Conservation (phyloP, 2,797 vertebrate genomes). For the Sebastes paucispinis region DNA sequence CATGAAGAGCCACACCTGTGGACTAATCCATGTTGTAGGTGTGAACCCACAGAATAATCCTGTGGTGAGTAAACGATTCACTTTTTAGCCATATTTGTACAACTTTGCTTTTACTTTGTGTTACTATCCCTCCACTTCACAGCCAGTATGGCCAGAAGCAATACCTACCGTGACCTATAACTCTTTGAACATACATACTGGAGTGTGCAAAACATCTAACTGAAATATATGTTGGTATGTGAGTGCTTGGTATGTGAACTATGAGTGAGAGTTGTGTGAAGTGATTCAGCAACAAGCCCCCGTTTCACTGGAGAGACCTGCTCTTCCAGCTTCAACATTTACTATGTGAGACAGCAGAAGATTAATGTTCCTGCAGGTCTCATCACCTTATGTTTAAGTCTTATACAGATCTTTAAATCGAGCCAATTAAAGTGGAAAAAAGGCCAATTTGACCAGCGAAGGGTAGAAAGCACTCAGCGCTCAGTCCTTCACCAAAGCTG, state of each 20-base stretch:
- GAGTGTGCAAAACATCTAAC: not conserved
- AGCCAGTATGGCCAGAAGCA: too few species aligned
- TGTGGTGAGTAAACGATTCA: not conserved
- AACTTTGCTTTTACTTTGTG: not conserved
- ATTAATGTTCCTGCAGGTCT: not conserved
- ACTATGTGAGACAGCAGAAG: not conserved
- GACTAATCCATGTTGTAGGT: not conserved
- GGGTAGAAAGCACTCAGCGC: not conserved
- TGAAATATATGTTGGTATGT: not conserved
- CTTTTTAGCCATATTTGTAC: not conserved
- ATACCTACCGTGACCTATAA: too few species aligned
- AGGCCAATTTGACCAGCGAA: not conserved
- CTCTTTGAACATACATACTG: not conserved
- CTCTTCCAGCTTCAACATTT: not conserved
- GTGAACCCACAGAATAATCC: not conserved
- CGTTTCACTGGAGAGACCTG: constrained; percentile 24
- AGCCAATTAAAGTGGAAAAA: not conserved
- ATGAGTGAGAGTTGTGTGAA: not conserved
- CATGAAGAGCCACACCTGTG: not conserved
- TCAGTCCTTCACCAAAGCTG: not conserved
- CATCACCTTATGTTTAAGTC: not conserved
- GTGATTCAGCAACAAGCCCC: not conserved
- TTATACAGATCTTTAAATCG: not conserved
- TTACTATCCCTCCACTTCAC: too few species aligned
- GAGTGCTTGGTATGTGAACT: constrained; percentile 13